Evolutionary conservation across 2,797 vertebrate genomes (phyloP).

Genomic region (Parotocinclus haroldoi): DNA sequence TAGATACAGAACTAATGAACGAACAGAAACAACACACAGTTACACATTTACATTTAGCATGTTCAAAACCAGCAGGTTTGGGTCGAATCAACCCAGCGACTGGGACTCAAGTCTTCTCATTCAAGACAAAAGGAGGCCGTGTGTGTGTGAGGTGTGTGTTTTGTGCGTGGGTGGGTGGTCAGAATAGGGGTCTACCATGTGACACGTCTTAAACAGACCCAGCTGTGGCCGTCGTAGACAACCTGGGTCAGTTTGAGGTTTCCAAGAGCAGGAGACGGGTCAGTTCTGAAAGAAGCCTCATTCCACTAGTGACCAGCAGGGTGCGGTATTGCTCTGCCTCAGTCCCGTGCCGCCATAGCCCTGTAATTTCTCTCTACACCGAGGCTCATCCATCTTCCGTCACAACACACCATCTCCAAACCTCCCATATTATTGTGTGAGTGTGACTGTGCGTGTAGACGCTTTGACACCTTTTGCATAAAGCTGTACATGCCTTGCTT

Average conservation of each 20-base stretch:
- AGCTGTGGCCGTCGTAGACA: not conserved
- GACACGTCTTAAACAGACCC: not conserved
- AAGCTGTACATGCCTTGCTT: conserved; percentile 10
- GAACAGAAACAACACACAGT: conserved; percentile 17
- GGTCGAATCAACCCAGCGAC: too few relatives aligned
- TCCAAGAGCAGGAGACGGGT: conserved; percentile 27
- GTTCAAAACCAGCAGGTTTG: too few relatives aligned
- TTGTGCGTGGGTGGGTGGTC: conserved; percentile 11
- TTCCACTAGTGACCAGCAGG: conserved; percentile 41
- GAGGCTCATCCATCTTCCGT: conserved; percentile 72
- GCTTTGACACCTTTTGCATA: conserved; percentile 43
- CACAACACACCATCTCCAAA: conserved; percentile 47
- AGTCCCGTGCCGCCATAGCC: conserved; percentile 30
- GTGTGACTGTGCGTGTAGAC: too few relatives aligned
- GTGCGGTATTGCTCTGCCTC: conserved; percentile 38
- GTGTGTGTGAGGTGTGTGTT: conserved; percentile 8
- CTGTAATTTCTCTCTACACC: conserved; percentile 63
- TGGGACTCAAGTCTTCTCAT: too few relatives aligned
- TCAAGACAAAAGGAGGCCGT: too few relatives aligned
- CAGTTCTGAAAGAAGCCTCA: not conserved
- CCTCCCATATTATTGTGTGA: too few relatives aligned
- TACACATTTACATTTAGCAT: not conserved
- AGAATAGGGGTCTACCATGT: conserved; percentile 44
- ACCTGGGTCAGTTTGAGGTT: conserved; percentile 3
- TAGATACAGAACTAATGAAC: conserved; percentile 15